These are phyloP conservation scores for Adoxophyes honmai DNA, from an alignment of 1,140 invertebrate genomes.

Conservation along the genomic window DNA sequence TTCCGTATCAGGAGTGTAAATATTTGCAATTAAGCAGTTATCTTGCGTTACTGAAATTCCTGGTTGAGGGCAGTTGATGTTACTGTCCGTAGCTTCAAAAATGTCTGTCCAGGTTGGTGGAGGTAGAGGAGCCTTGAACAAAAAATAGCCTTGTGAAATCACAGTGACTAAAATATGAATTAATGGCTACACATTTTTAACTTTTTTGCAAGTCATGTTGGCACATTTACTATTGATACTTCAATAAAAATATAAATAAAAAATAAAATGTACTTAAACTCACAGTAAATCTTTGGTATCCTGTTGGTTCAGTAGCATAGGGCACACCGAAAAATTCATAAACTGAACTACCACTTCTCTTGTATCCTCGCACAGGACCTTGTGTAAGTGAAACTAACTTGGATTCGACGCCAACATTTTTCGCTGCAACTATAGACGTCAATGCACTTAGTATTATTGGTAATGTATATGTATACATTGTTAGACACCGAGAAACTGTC, in stretches of 20 bases:
- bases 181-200: neutral
- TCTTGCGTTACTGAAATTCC: slow-evolving; percentile 13
- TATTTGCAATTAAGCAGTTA: slow-evolving; percentile 30
- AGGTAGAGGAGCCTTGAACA: slow-evolving; percentile 23
- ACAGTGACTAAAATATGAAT: no score
- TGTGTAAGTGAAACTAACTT: slow-evolving; percentile 27
- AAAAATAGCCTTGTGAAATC: no score
- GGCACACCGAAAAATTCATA: neutral
- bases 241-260: no score
- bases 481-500: no score
- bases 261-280: neutral
- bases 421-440: no score
- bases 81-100: neutral
- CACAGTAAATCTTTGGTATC: neutral
- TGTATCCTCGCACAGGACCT: slow-evolving; percentile 42
- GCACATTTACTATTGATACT: neutral
- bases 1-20: slow-evolving; percentile 26
- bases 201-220: neutral
- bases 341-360: slow-evolving; percentile 20
- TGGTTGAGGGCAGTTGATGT: neutral
- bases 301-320: neutral
- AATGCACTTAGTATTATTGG: no score
- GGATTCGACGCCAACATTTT: neutral
- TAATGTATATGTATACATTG: no score
- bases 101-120: neutral